phyloP scores from a whole-genome alignment of 2,888 invertebrate genomes.

The Neoitamus cyanurus region DNA sequence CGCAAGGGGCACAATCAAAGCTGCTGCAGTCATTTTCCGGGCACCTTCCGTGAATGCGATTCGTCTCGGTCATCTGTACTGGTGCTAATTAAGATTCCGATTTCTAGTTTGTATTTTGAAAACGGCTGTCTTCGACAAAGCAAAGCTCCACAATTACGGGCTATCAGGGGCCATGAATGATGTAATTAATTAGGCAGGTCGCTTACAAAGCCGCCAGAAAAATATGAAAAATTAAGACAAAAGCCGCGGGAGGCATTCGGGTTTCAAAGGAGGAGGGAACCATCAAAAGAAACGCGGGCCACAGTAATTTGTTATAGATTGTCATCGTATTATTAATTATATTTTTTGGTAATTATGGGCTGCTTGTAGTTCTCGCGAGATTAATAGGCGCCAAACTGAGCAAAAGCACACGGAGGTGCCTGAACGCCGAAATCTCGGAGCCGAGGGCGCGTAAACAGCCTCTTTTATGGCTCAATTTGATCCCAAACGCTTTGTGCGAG shows the following conservation, averaged over 20 bases:
- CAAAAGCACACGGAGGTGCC: background rate
- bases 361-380: constrained; percentile 4
- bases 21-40: constrained; percentile 17
- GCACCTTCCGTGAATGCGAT: constrained; percentile 33
- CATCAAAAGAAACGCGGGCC: constrained; percentile 35
- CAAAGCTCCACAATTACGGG: constrained; percentile 50
- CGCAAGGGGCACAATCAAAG: background rate
- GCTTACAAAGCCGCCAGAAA: constrained; percentile 38
- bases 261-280: background rate
- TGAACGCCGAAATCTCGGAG: background rate
- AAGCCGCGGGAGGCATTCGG: constrained; percentile 49
- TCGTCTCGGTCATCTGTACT: constrained; percentile 46
- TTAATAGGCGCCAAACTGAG: constrained; percentile 6
- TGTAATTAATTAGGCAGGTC: constrained; percentile 52
- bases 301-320: constrained; percentile 53
- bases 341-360: constrained; percentile 45
- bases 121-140: constrained; percentile 48
- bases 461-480: constrained; percentile 22
- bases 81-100: constrained; percentile 50
- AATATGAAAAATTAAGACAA: constrained; percentile 52
- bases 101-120: constrained; percentile 49
- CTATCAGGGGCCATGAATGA: constrained; percentile 50
- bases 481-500: background rate
- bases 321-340: constrained; percentile 53
- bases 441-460: background rate